A percentile compares a stretch with the other conserved stretches of the same genome.
phyloP scores from a whole-genome alignment of 2,888 invertebrate species.

The Oxystoma pomonae region DNA sequence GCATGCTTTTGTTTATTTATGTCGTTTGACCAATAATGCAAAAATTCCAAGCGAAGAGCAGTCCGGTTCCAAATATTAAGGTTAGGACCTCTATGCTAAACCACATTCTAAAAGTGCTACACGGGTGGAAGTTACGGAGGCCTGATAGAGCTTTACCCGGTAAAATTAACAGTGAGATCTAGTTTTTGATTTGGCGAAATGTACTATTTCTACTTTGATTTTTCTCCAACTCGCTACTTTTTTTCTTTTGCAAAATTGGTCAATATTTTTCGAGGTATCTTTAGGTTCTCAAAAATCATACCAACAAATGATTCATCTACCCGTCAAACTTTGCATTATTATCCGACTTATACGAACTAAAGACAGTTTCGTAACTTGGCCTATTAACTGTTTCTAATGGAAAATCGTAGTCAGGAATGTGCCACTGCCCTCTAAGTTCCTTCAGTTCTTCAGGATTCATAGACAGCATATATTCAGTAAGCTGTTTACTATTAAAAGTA shows the following conservation, averaged over 20 bases:
- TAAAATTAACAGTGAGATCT: too few relatives aligned
- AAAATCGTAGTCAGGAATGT: slow-evolving; percentile 47
- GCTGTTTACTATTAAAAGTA: slow-evolving; percentile 19
- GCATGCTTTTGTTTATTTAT: too few relatives aligned
- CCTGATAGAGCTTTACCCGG: too few relatives aligned
- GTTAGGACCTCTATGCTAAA: too few relatives aligned
- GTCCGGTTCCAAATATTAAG: too few relatives aligned
- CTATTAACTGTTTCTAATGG: slow-evolving; percentile 42
- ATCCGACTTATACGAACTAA: slow-evolving; percentile 34
- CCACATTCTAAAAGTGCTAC: too few relatives aligned
- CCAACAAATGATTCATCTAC: neutral
- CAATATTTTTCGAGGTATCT: neutral
- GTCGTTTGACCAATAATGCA: too few relatives aligned
- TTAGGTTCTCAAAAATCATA: neutral
- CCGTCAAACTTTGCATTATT: neutral
- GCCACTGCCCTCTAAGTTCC: slow-evolving; percentile 40
- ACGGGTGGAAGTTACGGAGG: too few relatives aligned
- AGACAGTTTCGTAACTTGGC: slow-evolving; percentile 42
- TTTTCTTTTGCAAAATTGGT: neutral
- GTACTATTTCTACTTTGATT: too few relatives aligned
- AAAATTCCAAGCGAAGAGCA: too few relatives aligned
- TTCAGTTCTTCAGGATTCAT: slow-evolving; percentile 38
- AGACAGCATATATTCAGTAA: slow-evolving; percentile 30
- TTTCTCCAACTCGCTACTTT: too few relatives aligned
- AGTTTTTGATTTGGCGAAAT: too few relatives aligned